Base-by-base conservation (phyloP, 1,140 invertebrate species). In the Andrena cerasifolii region DNA sequence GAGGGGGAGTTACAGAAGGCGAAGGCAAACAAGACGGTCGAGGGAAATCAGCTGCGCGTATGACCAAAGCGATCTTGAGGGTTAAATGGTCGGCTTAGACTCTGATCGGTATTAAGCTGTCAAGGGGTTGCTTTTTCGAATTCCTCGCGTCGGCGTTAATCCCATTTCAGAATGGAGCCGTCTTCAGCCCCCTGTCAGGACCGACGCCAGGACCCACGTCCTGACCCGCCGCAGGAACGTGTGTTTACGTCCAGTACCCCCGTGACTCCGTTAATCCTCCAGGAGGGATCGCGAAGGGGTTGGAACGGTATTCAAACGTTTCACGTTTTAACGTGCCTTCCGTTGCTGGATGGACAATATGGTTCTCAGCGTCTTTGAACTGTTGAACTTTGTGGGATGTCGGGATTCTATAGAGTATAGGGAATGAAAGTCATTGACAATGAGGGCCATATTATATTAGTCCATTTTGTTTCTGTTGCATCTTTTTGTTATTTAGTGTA, bases 101-200 rank as follows among this genome's bases (percentile, higher is more conserved):
- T 89, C 85, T 86, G 90, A 91, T 90, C 89, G 89, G 87, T 75
- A 91, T 91, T 90, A 91, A 90, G 88, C 83, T 87, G 90, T 91
- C 89, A 89, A 88, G 89, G 36, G 88, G 85, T 87, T 86, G 86
- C 86, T 90, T 90, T 89, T 88, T 85, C 67, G 62, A 85, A 87
- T 79, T 84, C 82, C 67, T 83, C 61, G 77, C 74, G 86, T 83
- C 84, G 85, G 83, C 80, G 77, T 85, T 88, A 90, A 89, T 90
- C 83, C 88, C 76, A 86, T 89, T 87, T 82, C 62, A 79, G 79
- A 84, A 82, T 83, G 78, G 66, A 86, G 84, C 78, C 86, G 76
- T 89, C 86, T 87, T 83, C 79, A 51, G 54, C 78, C 82, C 58
- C 70, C 82, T 85, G 86, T 87, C 87, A 87, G 71, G 78, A 40